These are phyloP conservation scores for Drosophila willistoni DNA, from an alignment of 1,140 invertebrate genomes.

Conservation along the genomic window DNA sequence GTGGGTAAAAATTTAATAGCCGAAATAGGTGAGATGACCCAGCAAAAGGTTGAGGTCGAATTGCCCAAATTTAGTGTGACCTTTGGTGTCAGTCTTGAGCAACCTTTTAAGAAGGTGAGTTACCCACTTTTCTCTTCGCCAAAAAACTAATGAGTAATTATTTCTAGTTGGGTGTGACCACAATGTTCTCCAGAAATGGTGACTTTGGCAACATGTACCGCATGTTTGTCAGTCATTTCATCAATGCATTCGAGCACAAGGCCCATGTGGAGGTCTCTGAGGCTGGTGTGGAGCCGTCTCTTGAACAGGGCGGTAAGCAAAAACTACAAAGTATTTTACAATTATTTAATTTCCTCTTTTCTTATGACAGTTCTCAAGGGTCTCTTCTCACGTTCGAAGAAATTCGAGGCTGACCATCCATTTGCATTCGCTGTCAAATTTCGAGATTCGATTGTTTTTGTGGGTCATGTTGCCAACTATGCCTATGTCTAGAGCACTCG, in stretches of 20 bases:
- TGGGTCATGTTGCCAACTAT: slow-evolving; percentile 77
- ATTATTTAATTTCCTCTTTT: slow-evolving; percentile 1
- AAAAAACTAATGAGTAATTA: not conserved
- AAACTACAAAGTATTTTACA: not conserved
- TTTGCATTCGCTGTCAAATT: slow-evolving; percentile 75
- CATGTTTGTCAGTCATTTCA: slow-evolving; percentile 84
- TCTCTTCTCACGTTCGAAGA: slow-evolving; percentile 70
- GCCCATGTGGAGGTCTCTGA: slow-evolving; percentile 74
- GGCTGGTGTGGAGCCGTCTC: slow-evolving; percentile 82
- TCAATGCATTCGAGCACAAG: slow-evolving; percentile 83
- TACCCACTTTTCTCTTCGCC: not conserved
- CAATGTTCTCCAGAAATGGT: slow-evolving; percentile 85
- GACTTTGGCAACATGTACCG: slow-evolving; percentile 86
- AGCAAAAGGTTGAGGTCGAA: slow-evolving; percentile 83
- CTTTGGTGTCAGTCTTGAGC: slow-evolving; percentile 84
- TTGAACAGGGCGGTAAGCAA: slow-evolving; percentile 85
- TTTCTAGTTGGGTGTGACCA: slow-evolving; percentile 85
- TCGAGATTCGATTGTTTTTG: slow-evolving; percentile 73
- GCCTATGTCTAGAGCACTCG: slow-evolving; percentile 60
- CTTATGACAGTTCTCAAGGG: slow-evolving; percentile 62
- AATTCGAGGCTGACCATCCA: slow-evolving; percentile 77
- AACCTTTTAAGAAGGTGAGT: slow-evolving; percentile 84
- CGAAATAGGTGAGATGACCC: slow-evolving; percentile 62
- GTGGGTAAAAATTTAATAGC: slow-evolving; percentile 80
- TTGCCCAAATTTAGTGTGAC: slow-evolving; percentile 88